These are phyloP conservation scores for Colistium nudipinnis DNA, from an alignment of 2,113 vertebrate species.

Conservation along the genomic window DNA sequence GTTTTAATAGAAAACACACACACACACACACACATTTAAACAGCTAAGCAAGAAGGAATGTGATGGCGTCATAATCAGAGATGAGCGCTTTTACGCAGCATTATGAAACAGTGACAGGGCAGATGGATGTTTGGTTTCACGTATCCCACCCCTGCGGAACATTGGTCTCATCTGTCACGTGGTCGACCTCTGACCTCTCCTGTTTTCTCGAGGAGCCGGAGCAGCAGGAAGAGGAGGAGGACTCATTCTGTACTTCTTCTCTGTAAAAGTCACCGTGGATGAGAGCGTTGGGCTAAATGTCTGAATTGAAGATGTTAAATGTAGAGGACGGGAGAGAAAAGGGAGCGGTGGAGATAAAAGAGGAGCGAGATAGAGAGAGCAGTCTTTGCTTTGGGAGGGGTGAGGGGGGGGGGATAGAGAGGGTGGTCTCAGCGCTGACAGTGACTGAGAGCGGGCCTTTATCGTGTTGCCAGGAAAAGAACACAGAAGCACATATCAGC, in stretches of 20 bases:
- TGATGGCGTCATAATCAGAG: constrained; percentile 29
- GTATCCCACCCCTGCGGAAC: not conserved
- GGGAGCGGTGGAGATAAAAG: constrained; percentile 27
- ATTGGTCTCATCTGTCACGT: constrained; percentile 42
- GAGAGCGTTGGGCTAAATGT: constrained; percentile 39
- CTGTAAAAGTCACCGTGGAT: constrained; percentile 23
- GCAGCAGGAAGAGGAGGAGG: not conserved
- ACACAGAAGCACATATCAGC: constrained; percentile 61
- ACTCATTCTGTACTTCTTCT: constrained; percentile 12
- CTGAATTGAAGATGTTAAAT: constrained; percentile 45
- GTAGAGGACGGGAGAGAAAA: not conserved
- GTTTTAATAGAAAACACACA: constrained; percentile 21
- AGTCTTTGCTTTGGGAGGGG: constrained; percentile 37
- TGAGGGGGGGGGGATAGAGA: constrained; percentile 38
- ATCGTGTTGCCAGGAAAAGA: constrained; percentile 64
- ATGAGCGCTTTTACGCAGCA: too few species aligned
- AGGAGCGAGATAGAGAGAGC: constrained; percentile 25
- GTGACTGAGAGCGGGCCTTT: constrained; percentile 62
- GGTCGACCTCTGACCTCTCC: constrained; percentile 20
- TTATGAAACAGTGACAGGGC: too few species aligned
- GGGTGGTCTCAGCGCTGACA: constrained; percentile 67
- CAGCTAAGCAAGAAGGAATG: constrained; percentile 19
- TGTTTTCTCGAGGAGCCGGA: not conserved
- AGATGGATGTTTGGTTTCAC: too few species aligned
- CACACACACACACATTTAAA: not conserved